Evolutionary conservation across 2,888 invertebrate genomes (phyloP), one percentile per base, ranked within the genome.

Genomic region (Lepidonotus clava): DNA sequence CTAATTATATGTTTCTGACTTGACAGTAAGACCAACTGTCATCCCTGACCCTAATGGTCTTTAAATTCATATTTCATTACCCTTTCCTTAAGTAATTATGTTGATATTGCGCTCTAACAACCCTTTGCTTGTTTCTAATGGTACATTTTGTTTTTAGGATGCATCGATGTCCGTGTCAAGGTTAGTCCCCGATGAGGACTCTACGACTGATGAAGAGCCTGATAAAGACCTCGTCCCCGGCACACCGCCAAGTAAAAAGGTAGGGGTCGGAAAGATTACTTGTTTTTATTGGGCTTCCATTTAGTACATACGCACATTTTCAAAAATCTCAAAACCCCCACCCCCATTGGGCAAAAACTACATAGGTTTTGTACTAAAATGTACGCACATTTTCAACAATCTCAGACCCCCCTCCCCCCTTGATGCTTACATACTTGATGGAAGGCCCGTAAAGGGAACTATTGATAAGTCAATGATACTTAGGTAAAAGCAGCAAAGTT

Each of bases 201-300:
- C n/a, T 4, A 21, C 46, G n/a, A 84, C 76, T 77, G 77, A 51
- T n/a, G 84, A 84, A 18, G 88, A 89, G 18, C 88, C 91, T 77
- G 91, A 91, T 41, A 94, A 94, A 91, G 96, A 96, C 89, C 92
- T 95, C 28, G 95, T 96, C 71, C 96, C 96, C 56, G 95, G 94
- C 46, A 96, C 96, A 5, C 96, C 95, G 36, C 95, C 95, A 83
- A 95, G 95, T 88, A 96, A 96, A 92, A 95, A 93, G 91, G 95
- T 96, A 0, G 87, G 83, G n/a, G 4, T 24, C 8, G n/a, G n/a
- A 21, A 28, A 34, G 34, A 14, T 21, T 24, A 41, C 18, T 14
- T 14, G 18, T 56, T 34, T 84, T 0, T 6, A 51, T 32, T 46
- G 11, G 14, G 5, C 11, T 32, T 11, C 83, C 4, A 32, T 32